These are phyloP conservation scores for Miniopterus natalensis DNA, from an alignment of 2,113 vertebrate species.

Conservation along the genomic window DNA sequence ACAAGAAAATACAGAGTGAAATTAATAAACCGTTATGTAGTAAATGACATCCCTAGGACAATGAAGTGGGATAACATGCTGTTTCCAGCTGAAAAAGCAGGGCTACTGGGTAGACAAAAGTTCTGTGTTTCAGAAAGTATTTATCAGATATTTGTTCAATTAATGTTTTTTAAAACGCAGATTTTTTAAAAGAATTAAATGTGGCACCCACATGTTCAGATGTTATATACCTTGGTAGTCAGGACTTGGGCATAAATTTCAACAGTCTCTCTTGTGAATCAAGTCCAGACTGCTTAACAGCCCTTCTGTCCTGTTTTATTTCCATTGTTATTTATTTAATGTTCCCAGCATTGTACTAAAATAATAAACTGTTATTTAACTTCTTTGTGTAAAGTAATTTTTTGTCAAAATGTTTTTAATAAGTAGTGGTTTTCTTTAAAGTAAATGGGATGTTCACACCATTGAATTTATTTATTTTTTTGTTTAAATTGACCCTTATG, in stretches of 20 bases:
- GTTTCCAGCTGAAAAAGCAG: not conserved
- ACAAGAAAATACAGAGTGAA: constrained; percentile 23
- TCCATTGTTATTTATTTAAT: constrained; percentile 58
- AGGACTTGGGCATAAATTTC: constrained; percentile 56
- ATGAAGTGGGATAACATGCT: not conserved
- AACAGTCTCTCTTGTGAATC: constrained; percentile 2
- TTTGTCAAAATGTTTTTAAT: constrained; percentile 58
- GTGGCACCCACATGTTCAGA: not conserved
- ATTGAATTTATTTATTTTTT: not conserved
- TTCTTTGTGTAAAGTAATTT: constrained; percentile 51
- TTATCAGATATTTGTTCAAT: not conserved
- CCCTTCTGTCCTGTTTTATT: not conserved
- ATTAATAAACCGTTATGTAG: not conserved
- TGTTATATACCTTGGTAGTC: not conserved
- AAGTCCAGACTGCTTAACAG: constrained; percentile 26
- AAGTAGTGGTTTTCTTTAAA: constrained; percentile 55
- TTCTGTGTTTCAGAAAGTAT: not conserved
- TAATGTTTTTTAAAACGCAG: not conserved
- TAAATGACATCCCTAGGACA: not conserved
- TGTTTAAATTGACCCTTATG: constrained; percentile 43
- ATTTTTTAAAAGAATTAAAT: constrained; percentile 9
- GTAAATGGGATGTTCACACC: not conserved
- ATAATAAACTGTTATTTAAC: constrained; percentile 26
- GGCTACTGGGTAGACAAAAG: not conserved
- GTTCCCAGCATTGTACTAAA: constrained; percentile 23